Evolutionary conservation across 2,113 vertebrate genomes (phyloP).

Genomic region (Stigmatopora argus): DNA sequence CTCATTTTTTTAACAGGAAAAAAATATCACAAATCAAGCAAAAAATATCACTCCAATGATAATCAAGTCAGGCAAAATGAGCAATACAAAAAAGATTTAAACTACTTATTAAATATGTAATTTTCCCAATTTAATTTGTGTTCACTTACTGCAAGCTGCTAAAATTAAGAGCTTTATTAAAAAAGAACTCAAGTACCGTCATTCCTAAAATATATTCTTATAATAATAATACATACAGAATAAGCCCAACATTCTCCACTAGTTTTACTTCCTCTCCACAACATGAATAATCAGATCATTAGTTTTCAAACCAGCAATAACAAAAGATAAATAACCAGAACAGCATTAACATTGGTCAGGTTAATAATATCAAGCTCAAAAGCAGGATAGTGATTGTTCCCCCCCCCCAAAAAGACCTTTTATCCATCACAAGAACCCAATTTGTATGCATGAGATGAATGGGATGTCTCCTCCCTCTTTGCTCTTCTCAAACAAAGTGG

Average conservation of each 20-base stretch:
- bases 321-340: constrained; percentile 69
- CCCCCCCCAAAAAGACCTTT: constrained; percentile 24
- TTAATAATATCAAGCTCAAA: constrained; percentile 62
- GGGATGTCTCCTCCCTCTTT: constrained; percentile 3
- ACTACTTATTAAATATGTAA: constrained; percentile 63
- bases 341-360: constrained; percentile 57
- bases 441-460: constrained; percentile 14
- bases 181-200: constrained; percentile 56
- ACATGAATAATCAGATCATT: constrained; percentile 51
- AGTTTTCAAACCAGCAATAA: constrained; percentile 60
- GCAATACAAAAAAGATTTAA: constrained; percentile 52
- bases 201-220: constrained; percentile 40
- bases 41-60: constrained; percentile 57
- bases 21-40: constrained; percentile 49
- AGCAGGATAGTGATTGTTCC: constrained; percentile 50
- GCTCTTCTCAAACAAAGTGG: constrained; percentile 4
- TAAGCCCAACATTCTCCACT: constrained; percentile 57
- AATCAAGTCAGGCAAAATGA: constrained; percentile 58
- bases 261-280: constrained; percentile 53
- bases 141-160: constrained; percentile 63
- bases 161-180: constrained; percentile 59
- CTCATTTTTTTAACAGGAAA: constrained; percentile 58
- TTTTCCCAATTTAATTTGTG: constrained; percentile 49
- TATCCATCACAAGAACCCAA: constrained; percentile 9
- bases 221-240: constrained; percentile 48